phyloP scores from a whole-genome alignment of 2,797 vertebrate species.

The Notolabrus celidotus region DNA sequence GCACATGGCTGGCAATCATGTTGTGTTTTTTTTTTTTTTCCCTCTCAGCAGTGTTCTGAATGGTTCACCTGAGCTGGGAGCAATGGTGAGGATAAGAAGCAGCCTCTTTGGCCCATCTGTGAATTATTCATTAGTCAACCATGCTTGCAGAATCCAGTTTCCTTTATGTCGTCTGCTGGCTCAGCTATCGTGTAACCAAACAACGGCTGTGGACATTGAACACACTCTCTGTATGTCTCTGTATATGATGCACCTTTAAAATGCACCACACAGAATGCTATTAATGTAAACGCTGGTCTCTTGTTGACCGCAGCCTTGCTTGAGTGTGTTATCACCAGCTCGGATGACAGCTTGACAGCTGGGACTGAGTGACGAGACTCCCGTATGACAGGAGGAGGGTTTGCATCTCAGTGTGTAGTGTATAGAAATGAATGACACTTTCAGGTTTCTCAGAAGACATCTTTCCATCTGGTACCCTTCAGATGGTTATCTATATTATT shows the following conservation, averaged over 20 bases:
- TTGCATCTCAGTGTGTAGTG: slow-evolving; percentile 29
- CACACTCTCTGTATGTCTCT: slow-evolving; percentile 43
- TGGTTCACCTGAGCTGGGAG: slow-evolving; percentile 54
- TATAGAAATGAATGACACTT: slow-evolving; percentile 60
- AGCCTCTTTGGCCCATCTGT: slow-evolving; percentile 62
- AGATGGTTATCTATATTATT: slow-evolving; percentile 42
- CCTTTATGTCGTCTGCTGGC: slow-evolving; percentile 62
- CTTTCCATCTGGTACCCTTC: slow-evolving; percentile 20
- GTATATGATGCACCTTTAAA: slow-evolving; percentile 32
- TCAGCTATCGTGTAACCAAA: slow-evolving; percentile 74
- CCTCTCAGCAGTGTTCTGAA: slow-evolving; percentile 32
- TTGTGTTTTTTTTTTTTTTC: slow-evolving; percentile 22
- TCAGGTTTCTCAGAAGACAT: slow-evolving; percentile 28
- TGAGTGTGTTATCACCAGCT: slow-evolving; percentile 57
- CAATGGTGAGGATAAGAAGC: slow-evolving; percentile 58
- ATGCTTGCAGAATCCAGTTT: slow-evolving; percentile 75
- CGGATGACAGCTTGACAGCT: slow-evolving; percentile 53
- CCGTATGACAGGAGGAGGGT: slow-evolving; percentile 52
- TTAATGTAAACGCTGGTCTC: slow-evolving; percentile 54
- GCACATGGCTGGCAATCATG: slow-evolving; percentile 34
- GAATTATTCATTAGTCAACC: slow-evolving; percentile 83
- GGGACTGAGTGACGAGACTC: slow-evolving; percentile 42
- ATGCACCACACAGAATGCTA: slow-evolving; percentile 24
- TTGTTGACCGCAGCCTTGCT: slow-evolving; percentile 47
- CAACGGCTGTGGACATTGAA: slow-evolving; percentile 61